Evolutionary conservation across 2,888 invertebrate species (phyloP), one percentile per base, ranked within the genome.

Genomic region (Pollenia labialis): DNA sequence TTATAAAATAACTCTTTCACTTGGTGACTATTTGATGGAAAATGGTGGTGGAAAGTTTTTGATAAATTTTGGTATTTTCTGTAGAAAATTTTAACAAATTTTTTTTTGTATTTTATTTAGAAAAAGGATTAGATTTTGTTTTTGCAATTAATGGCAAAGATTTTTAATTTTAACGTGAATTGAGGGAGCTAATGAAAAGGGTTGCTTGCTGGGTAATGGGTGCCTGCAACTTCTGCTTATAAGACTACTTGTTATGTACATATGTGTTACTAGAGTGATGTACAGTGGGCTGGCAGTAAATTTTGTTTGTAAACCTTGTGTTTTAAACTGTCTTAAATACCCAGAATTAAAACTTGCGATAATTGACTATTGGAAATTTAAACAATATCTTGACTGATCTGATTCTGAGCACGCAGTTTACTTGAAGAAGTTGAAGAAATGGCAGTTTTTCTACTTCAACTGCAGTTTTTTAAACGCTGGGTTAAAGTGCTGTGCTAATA

Each of bases 1-100:
- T 89, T 75, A 56, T 56, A 82, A 85, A 87, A 83, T 80, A 89
- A 89, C 87, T 89, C 89, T 88, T 89, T 89, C 89, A 77, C 48
- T 90, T 89, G 85, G 88, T 10, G 14, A 14, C 12, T 50, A 42
- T 44, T 75, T 11, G 10, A 6, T 50, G n/a, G 64, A n/a, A 60
- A 90, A 77, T 9, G 23, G 90, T 89, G 89, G 77, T 87, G 81
- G 62, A 75, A 81, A 85, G 75, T 69, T 50, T 7, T 32, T 50
- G 16, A 48, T 50, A 60, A 48, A 75, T 42, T 69, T 74, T 80
- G 16, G 23, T 2, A 11, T 69, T 85, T 83, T 77, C 77, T 42
- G 72, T 60, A 74, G 52, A 74, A 84, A 79, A 79, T 66, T 84
- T 81, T 40, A 54, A 68, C 44, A 79, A 48, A 32, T 32, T 32